These are phyloP conservation scores for Rhopalosiphum padi DNA, from an alignment of 1,140 invertebrate species.

Conservation along the genomic window DNA sequence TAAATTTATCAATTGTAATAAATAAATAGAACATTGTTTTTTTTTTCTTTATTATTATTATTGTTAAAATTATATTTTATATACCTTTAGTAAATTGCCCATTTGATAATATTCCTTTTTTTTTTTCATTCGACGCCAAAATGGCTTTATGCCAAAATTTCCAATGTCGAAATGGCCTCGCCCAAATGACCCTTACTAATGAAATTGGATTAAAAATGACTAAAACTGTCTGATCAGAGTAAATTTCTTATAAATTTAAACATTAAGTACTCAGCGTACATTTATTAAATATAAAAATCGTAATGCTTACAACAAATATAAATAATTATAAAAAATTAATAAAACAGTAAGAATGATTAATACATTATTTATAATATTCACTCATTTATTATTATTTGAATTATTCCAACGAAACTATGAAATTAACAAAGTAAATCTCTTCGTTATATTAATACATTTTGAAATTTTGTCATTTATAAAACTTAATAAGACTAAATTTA, in stretches of 20 bases:
- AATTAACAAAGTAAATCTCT: not conserved
- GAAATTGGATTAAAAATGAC: conserved; percentile 42
- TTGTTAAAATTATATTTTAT: conserved; percentile 9
- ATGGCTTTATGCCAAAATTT: conserved; percentile 17
- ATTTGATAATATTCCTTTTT: conserved; percentile 30
- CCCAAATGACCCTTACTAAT: conserved; percentile 37
- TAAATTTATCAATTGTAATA: not conserved
- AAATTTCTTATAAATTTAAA: not conserved
- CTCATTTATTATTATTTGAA: not conserved
- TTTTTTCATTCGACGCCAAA: conserved; percentile 16
- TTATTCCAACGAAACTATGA: not conserved
- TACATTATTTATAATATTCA: not conserved
- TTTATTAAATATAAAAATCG: conserved; percentile 9
- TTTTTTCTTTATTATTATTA: not conserved
- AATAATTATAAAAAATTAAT: not conserved
- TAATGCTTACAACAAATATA: conserved; percentile 3
- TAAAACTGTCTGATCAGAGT: conserved; percentile 42
- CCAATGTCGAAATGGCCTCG: conserved; percentile 35
- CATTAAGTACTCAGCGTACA: not conserved
- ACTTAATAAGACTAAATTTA: not conserved
- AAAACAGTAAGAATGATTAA: not conserved
- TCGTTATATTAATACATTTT: not conserved
- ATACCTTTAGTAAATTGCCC: conserved; percentile 31
- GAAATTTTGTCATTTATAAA: not conserved
- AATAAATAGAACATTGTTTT: not conserved